Percentiles rank a stretch among this genome's conserved stretches.
These are phyloP conservation scores for Aspidiotus destructor DNA, from an alignment of 2,888 invertebrate genomes.

Conservation along the genomic window DNA sequence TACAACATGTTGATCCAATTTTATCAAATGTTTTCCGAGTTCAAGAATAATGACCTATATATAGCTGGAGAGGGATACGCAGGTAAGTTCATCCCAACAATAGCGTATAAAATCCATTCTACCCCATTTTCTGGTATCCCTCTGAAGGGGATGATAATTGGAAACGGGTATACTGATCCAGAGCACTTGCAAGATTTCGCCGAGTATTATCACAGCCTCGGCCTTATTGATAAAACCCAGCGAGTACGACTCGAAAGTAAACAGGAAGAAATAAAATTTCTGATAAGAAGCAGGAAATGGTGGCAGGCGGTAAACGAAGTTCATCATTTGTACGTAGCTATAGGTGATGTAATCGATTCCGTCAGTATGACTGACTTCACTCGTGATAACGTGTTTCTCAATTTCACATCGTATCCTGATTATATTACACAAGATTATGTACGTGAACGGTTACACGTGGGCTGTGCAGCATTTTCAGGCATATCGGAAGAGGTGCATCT, in stretches of 20 bases:
- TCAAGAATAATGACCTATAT: constrained; percentile 9
- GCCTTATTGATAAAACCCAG: neutral
- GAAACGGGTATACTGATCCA: constrained; percentile 3
- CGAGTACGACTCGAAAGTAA: too few species aligned
- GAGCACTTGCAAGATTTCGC: neutral
- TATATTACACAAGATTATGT: neutral
- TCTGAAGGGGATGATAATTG: constrained; percentile 14
- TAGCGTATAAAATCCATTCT: neutral
- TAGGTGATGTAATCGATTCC: too few species aligned
- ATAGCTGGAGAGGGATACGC: constrained; percentile 9
- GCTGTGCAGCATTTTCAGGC: neutral
- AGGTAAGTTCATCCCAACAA: constrained; percentile 12
- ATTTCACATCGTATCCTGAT: too few species aligned
- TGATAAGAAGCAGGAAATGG: too few species aligned
- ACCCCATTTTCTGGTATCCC: neutral
- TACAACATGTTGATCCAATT: constrained; percentile 12
- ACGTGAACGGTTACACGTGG: neutral
- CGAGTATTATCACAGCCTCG: neutral
- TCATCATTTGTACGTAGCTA: too few species aligned
- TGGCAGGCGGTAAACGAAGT: too few species aligned
- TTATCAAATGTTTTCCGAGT: constrained; percentile 6
- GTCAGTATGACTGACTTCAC: too few species aligned
- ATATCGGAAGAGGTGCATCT: neutral
- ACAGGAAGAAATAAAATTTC: too few species aligned
- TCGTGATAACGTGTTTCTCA: too few species aligned